Percentiles rank a stretch among this genome's conserved stretches.
Evolutionary conservation across 2,888 invertebrate species (phyloP).

Genomic region (Tethea ocularis): DNA sequence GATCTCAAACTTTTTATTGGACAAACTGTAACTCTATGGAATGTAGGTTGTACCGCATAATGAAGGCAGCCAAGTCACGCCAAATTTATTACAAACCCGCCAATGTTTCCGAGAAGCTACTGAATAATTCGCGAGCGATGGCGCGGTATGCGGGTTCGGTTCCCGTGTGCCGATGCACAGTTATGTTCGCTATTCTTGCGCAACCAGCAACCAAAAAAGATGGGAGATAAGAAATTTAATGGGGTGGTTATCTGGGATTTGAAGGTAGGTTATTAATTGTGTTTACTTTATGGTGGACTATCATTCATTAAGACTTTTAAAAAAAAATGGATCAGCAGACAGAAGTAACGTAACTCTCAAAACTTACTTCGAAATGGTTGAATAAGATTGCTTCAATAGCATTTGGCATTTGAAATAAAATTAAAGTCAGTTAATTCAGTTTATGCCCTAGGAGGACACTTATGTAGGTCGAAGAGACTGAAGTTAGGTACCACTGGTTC

Average conservation of each 20-base stretch:
- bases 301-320: background rate
- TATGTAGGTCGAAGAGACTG: too few relatives aligned
- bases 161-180: constrained; percentile 67
- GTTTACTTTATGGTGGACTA: background rate
- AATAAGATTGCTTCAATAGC: too few relatives aligned
- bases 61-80: constrained; percentile 52
- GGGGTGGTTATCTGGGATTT: constrained; percentile 12
- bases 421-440: too few relatives aligned
- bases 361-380: too few relatives aligned
- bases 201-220: constrained; percentile 41
- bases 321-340: too few relatives aligned
- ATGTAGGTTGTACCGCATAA: constrained; percentile 81
- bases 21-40: constrained; percentile 66
- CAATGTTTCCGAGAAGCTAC: constrained; percentile 72
- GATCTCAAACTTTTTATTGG: constrained; percentile 67
- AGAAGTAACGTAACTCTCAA: too few relatives aligned
- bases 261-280: constrained; percentile 6
- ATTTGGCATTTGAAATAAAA: too few relatives aligned
- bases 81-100: constrained; percentile 72
- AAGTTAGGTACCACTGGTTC: too few relatives aligned
- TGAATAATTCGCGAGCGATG: constrained; percentile 70
- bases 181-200: constrained; percentile 79
- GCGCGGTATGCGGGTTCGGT: constrained; percentile 68
- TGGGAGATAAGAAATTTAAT: constrained; percentile 9
- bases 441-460: too few relatives aligned